These are phyloP conservation scores for Thunnus thynnus DNA, from an alignment of 2,113 vertebrate genomes.

Conservation along the genomic window DNA sequence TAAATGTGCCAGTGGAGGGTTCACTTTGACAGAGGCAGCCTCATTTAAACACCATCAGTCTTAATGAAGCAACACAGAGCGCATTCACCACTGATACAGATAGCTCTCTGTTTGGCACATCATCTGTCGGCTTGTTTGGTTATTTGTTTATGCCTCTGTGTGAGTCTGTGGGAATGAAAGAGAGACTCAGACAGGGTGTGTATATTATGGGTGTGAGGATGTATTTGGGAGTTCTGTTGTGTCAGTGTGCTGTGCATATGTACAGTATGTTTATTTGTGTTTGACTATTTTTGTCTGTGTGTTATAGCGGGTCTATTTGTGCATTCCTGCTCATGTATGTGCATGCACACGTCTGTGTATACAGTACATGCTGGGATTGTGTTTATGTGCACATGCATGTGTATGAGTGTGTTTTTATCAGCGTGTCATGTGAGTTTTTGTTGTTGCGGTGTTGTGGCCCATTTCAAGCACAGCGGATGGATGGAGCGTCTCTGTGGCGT, in stretches of 20 bases:
- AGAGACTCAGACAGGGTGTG: slow-evolving; percentile 45
- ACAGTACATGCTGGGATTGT: neutral
- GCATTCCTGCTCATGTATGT: neutral
- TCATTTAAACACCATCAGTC: slow-evolving; percentile 77
- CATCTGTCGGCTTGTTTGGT: slow-evolving; percentile 75
- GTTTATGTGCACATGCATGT: neutral
- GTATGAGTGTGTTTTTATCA: slow-evolving; percentile 30
- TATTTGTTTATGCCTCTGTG: slow-evolving; percentile 78
- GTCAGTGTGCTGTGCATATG: slow-evolving; percentile 22
- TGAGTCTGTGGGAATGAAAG: slow-evolving; percentile 58
- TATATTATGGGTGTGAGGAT: slow-evolving; percentile 35
- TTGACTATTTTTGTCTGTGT: slow-evolving; percentile 11
- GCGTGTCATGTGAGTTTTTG: slow-evolving; percentile 53
- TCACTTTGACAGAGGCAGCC: slow-evolving; percentile 74
- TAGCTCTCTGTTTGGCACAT: slow-evolving; percentile 79
- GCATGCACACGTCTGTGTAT: neutral
- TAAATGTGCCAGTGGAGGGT: slow-evolving; percentile 75
- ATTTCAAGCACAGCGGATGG: slow-evolving; percentile 75
- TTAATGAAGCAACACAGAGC: slow-evolving; percentile 75
- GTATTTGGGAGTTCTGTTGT: slow-evolving; percentile 27
- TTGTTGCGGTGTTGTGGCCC: slow-evolving; percentile 66
- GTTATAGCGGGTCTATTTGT: slow-evolving; percentile 2
- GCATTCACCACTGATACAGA: slow-evolving; percentile 73
- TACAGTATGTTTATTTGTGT: slow-evolving; percentile 22
- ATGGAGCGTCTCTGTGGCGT: slow-evolving; percentile 76